Base-by-base conservation (phyloP, 2,888 invertebrate genomes). In the Eilema caniola region DNA sequence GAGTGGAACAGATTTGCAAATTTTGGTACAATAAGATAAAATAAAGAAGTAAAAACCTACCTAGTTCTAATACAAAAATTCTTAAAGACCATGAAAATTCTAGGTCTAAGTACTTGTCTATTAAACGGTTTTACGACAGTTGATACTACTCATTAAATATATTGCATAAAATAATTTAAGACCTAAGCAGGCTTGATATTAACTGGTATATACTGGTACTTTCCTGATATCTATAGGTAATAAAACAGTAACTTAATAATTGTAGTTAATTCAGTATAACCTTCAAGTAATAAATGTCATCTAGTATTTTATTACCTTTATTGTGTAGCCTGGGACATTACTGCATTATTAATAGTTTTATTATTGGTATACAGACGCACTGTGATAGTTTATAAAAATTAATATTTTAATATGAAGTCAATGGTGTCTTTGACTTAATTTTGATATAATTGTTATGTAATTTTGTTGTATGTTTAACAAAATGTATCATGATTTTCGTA, bases 311-410 rank as follows among this genome's bases (percentile, higher is more conserved):
- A 70, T 47, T 31, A 61, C 20, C 28, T 61, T n/a, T 28, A 61
- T 61, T n/a, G 7, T 28, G 57, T 28, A 53, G 47, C 16, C 66
- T 53, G 47, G 56, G 62, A 62, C 67, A 72, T 67, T 57, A 60
- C 57, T 75, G 11, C 68, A 75, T 67, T 74, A 70, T 64, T 75
- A 57, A 20, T 76, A 70, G 66, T 70, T 70, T 53, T 67, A 72
- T 64, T 73, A 82, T 83, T 77, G 75, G 83, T 86, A 86, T 85
- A 90, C 88, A 89, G 86, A 84, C 71, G 72, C 87, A 87, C 93
- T 93, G 93, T 93, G 93, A 93, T 93, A 93, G 92, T 84, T 76
- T 80, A 83, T 83, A 82, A 79, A n/a, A 70, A 69, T 79, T 73
- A 79, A 77, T 61, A 65, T 65, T 37, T 53, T 60, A 67, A 73